phyloP scores from a whole-genome alignment of 2,888 invertebrate species.

The Unio pictorum region DNA sequence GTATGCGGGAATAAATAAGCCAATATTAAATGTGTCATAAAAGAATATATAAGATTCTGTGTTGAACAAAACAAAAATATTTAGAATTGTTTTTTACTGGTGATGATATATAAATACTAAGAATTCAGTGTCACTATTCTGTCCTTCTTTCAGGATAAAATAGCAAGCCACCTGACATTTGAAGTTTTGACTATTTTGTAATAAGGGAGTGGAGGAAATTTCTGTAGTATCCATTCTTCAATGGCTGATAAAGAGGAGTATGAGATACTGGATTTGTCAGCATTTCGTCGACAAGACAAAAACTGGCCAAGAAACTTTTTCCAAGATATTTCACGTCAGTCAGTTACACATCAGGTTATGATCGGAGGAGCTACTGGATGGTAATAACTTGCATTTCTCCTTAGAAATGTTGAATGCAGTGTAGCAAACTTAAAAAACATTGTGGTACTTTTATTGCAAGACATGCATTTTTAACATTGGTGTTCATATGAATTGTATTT shows the following conservation, averaged over 20 bases:
- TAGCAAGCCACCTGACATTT: too few species aligned
- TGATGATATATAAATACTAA: too few species aligned
- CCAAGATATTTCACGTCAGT: slow-evolving; percentile 84
- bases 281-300: slow-evolving; percentile 17
- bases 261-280: slow-evolving; percentile 41
- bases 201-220: background rate
- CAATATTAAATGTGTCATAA: too few species aligned
- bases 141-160: too few species aligned
- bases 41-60: too few species aligned
- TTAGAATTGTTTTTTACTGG: too few species aligned
- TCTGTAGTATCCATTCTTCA: background rate
- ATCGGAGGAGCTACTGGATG: slow-evolving; percentile 92
- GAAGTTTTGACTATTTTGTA: too few species aligned
- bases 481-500: too few species aligned
- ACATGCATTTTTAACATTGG: too few species aligned
- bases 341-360: slow-evolving; percentile 88
- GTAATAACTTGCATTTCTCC: slow-evolving; percentile 74
- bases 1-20: too few species aligned
- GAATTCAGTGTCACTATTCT: too few species aligned
- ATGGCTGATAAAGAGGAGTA: slow-evolving; percentile 29
- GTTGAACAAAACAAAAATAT: too few species aligned
- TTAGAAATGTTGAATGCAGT: background rate
- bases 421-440: background rate
- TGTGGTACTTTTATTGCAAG: background rate
- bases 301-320: slow-evolving; percentile 44